phyloP scores from a whole-genome alignment of 2,113 vertebrate genomes.

The Alectura lathami region DNA sequence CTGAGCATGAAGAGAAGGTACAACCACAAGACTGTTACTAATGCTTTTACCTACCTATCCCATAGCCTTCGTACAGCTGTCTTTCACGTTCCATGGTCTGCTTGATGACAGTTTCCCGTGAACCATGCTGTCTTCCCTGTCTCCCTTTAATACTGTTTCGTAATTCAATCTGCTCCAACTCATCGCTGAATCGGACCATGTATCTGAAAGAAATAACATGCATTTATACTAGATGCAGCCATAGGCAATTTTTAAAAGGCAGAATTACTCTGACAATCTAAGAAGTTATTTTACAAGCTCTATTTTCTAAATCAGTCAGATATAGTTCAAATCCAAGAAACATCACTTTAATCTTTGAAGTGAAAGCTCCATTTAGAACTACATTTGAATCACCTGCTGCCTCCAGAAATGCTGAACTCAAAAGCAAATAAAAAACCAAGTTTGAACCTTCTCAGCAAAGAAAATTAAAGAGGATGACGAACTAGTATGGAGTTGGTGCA shows the following conservation, averaged over 20 bases:
- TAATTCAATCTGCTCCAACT: constrained; percentile 94
- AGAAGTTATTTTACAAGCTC: neutral
- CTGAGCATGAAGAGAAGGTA: neutral
- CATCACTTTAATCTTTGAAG: neutral
- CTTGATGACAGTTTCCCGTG: constrained; percentile 87
- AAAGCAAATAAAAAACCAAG: too few relatives aligned
- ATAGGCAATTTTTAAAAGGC: neutral
- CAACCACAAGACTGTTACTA: neutral
- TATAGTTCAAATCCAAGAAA: neutral
- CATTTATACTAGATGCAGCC: neutral
- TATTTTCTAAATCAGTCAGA: neutral
- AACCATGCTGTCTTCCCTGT: constrained; percentile 86
- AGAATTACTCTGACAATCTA: neutral
- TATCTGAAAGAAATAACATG: constrained; percentile 80
- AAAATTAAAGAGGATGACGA: neutral
- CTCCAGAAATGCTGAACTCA: too few relatives aligned
- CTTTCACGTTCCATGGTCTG: constrained; percentile 89
- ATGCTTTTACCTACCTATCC: constrained; percentile 81
- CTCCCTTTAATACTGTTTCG: constrained; percentile 92
- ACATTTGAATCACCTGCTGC: neutral
- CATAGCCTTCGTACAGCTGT: constrained; percentile 81
- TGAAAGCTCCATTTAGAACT: neutral
- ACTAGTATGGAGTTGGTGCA: neutral
- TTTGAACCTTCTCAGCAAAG: neutral
- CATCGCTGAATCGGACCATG: constrained; percentile 85